A percentile compares a stretch with the other conserved stretches of the same genome.
phyloP scores from a whole-genome alignment of 2,888 invertebrate species.

The Bellardia bayeri region DNA sequence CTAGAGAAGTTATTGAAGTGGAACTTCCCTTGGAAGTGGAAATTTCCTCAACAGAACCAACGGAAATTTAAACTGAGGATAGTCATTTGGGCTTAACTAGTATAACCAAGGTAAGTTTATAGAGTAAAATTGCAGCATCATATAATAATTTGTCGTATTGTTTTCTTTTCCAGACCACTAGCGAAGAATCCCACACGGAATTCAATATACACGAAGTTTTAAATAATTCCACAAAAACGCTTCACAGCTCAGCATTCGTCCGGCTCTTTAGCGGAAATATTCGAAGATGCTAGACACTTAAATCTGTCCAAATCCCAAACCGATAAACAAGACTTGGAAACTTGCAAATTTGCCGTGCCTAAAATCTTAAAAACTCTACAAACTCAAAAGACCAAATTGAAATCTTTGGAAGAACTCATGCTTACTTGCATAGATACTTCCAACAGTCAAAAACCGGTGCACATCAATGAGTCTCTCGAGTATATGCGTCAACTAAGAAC shows the following conservation, averaged over 20 bases:
- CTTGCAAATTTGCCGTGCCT: conserved; percentile 74
- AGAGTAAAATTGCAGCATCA: neutral
- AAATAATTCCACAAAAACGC: conserved; percentile 75
- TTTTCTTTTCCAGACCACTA: conserved; percentile 76
- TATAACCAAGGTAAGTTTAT: conserved; percentile 56
- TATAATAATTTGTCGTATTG: neutral
- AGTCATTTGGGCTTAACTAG: conserved; percentile 66
- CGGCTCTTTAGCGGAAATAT: conserved; percentile 80
- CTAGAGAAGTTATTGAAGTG: conserved; percentile 50
- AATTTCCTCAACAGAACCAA: neutral
- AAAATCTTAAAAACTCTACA: conserved; percentile 78
- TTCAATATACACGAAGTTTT: conserved; percentile 75
- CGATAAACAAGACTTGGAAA: conserved; percentile 46
- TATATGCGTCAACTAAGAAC: conserved; percentile 77
- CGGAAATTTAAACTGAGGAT: neutral
- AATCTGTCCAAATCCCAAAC: conserved; percentile 48
- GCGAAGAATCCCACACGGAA: conserved; percentile 79
- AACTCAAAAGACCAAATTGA: conserved; percentile 77
- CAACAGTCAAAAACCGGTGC: neutral
- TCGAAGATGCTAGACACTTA: conserved; percentile 71
- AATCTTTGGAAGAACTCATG: conserved; percentile 77
- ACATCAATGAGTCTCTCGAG: conserved; percentile 68
- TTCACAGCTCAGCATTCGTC: conserved; percentile 71
- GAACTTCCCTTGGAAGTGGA: conserved; percentile 54
- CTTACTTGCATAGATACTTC: conserved; percentile 72